Conservation (phyloP, 2,113 vertebrate species). For the Leucoraja erinaceus region DNA sequence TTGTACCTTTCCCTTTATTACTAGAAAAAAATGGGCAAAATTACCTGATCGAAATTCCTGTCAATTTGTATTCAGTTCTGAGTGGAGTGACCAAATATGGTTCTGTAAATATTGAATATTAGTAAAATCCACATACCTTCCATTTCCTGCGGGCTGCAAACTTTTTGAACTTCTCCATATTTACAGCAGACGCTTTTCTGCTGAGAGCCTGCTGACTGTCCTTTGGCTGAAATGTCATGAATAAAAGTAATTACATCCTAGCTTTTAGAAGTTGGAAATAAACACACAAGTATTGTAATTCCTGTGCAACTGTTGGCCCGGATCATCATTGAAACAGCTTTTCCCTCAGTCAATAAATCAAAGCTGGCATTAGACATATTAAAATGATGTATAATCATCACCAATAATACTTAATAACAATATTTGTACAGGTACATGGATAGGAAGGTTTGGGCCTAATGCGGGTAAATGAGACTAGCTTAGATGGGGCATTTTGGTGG, state of each 20-base stretch:
- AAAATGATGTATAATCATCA: no score
- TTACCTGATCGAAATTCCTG: background rate
- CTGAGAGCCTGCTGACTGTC: conserved; percentile 90
- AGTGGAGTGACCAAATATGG: background rate
- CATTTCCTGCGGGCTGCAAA: conserved; percentile 93
- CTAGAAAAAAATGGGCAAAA: background rate
- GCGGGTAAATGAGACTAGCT: no score
- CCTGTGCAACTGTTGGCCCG: background rate
- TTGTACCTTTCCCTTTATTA: background rate
- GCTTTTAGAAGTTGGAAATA: background rate
- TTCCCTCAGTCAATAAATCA: background rate
- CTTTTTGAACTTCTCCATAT: conserved; percentile 99
- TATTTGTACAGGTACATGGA: no score
- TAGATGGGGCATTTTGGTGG: no score
- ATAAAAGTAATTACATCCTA: background rate
- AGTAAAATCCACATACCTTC: conserved; percentile 72
- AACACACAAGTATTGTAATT: background rate
- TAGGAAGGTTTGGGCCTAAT: no score
- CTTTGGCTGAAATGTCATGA: conserved; percentile 69
- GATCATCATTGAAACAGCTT: background rate
- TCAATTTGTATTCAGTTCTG: background rate
- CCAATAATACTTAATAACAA: no score
- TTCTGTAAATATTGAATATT: background rate
- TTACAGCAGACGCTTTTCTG: conserved; percentile 93
- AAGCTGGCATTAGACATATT: background rate